A percentile compares a stretch with the other conserved stretches of the same genome.
These are phyloP conservation scores for Anomalospiza imberbis DNA, from an alignment of 2,797 vertebrate species.

Conservation along the genomic window DNA sequence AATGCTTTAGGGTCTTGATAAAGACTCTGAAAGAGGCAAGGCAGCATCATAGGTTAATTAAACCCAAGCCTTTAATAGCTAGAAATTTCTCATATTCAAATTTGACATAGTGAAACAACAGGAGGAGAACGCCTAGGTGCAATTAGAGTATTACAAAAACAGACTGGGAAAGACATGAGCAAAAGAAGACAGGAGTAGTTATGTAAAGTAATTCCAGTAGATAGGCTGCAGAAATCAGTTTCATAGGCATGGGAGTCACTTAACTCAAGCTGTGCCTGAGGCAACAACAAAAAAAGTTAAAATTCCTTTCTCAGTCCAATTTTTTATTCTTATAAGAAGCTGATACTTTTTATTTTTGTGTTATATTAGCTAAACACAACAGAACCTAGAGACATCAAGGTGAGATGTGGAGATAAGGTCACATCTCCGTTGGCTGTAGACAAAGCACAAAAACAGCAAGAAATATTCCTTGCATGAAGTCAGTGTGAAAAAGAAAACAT, in stretches of 20 bases:
- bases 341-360: not conserved
- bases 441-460: not conserved
- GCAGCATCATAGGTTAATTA: not conserved
- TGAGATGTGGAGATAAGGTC: rapidly evolving
- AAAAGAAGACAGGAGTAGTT: not conserved
- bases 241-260: not conserved
- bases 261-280: not conserved
- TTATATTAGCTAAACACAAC: not conserved
- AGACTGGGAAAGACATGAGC: not conserved
- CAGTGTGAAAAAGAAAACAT: not conserved
- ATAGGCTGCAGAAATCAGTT: not conserved
- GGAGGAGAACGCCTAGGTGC: not conserved
- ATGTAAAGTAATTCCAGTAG: not conserved
- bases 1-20: not conserved
- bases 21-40: not conserved
- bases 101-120: not conserved
- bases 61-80: not conserved
- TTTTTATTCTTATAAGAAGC: not conserved
- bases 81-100: not conserved
- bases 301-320: not conserved
- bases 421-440: not conserved
- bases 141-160: not conserved
- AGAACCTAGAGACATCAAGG: not conserved
- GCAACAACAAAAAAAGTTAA: not conserved
- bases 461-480: not conserved